phyloP scores from a whole-genome alignment of 2,113 vertebrate genomes.

The Sarotherodon lohbergeri region DNA sequence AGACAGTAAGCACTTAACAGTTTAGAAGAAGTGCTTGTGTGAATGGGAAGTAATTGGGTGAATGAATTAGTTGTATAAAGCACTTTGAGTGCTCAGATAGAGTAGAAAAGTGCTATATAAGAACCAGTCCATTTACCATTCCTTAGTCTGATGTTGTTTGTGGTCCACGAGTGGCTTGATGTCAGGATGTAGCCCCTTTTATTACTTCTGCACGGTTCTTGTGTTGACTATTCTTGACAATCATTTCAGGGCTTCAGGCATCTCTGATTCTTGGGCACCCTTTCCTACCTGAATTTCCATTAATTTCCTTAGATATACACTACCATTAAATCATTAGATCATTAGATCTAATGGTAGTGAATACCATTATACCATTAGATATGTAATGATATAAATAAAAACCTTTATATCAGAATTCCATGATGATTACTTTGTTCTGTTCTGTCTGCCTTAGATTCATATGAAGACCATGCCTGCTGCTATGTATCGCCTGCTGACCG shows the following conservation, averaged over 20 bases:
- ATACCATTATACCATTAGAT: not conserved
- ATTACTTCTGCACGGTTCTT: not conserved
- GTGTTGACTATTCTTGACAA: not conserved
- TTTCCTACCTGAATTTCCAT: not conserved
- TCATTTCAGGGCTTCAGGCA: not conserved
- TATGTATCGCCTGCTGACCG: conserved; percentile 95
- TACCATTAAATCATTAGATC: no score
- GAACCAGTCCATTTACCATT: not conserved
- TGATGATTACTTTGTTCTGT: not conserved
- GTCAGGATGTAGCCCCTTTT: not conserved
- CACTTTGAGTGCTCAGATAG: no score
- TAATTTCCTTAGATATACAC: no score
- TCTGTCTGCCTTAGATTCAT: conserved; percentile 78
- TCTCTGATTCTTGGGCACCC: not conserved
- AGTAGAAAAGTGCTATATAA: no score
- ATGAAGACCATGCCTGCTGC: conserved; percentile 98
- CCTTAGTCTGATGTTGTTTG: not conserved
- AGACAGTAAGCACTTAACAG: no score
- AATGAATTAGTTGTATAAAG: no score
- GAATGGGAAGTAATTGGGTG: no score
- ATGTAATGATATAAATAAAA: not conserved
- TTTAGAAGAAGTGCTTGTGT: no score
- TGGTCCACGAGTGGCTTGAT: not conserved
- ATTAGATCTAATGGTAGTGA: no score
- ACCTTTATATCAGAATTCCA: not conserved